Evolutionary conservation across 2,113 vertebrate genomes (phyloP).

Genomic region (Neodontobutis hainanensis): DNA sequence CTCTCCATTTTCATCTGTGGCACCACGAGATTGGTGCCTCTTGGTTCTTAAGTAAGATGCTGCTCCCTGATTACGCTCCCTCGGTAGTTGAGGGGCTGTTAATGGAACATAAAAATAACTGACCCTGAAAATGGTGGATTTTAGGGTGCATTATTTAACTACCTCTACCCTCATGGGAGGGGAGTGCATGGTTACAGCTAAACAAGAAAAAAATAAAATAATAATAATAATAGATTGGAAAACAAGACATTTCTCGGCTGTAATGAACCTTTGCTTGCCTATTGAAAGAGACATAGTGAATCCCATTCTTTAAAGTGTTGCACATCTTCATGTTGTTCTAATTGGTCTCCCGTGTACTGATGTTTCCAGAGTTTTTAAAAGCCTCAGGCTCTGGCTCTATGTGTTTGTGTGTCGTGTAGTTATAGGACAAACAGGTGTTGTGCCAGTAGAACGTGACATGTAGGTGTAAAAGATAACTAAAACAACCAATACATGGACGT

Average conservation of each 20-base stretch:
- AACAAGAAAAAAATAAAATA: constrained; percentile 6
- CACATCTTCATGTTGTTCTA: constrained; percentile 56
- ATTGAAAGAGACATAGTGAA: constrained; percentile 18
- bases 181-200: constrained; percentile 5
- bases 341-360: constrained; percentile 70
- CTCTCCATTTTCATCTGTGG: constrained; percentile 53
- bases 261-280: constrained; percentile 18
- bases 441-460: constrained; percentile 24
- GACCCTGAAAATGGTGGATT: constrained; percentile 56
- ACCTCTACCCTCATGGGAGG: constrained; percentile 34
- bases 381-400: constrained; percentile 58
- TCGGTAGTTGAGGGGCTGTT: constrained; percentile 44
- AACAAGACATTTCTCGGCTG: constrained; percentile 19
- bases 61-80: constrained; percentile 54
- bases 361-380: constrained; percentile 49
- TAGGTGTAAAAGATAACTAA: not conserved
- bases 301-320: constrained; percentile 59
- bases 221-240: not conserved
- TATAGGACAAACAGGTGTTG: constrained; percentile 55
- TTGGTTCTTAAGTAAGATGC: constrained; percentile 54
- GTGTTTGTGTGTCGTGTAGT: constrained; percentile 28
- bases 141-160: constrained; percentile 62
- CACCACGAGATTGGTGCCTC: constrained; percentile 45
- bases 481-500: constrained; percentile 53
- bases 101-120: constrained; percentile 68